Percentiles rank a stretch among this genome's conserved stretches.
Conservation (phyloP, 2,797 vertebrate species). For the Periophthalmus magnuspinnatus region DNA sequence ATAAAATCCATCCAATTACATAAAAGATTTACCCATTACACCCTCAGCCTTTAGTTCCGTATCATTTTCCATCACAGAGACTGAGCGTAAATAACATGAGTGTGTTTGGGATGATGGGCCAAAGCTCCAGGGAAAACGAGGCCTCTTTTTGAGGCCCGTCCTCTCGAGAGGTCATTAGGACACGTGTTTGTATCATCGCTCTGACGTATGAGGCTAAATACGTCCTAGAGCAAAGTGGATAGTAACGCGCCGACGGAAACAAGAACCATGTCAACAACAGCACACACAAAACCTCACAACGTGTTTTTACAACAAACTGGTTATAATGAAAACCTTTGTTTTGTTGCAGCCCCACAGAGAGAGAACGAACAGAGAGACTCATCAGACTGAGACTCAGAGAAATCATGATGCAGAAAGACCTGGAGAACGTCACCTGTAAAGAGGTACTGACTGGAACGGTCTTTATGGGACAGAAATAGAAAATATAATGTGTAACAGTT, state of each 20-base stretch:
- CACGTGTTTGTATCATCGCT: conserved; percentile 56
- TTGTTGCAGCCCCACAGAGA: conserved; percentile 87
- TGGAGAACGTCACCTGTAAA: conserved; percentile 97
- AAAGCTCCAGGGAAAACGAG: conserved; percentile 15
- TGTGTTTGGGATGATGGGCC: neutral
- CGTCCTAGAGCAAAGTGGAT: conserved; percentile 35
- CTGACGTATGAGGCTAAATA: conserved; percentile 51
- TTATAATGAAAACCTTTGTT: conserved; percentile 55
- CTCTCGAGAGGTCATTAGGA: conserved; percentile 61
- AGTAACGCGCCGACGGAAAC: conserved; percentile 41
- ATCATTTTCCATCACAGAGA: conserved; percentile 9
- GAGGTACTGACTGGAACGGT: conserved; percentile 77
- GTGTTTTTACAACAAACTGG: too few species aligned
- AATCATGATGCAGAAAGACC: conserved; percentile 99
- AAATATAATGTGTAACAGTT: too few species aligned
- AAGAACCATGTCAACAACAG: conserved; percentile 36
- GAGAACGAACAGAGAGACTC: conserved; percentile 90
- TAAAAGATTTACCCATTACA: too few species aligned
- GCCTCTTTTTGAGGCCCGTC: conserved; percentile 9
- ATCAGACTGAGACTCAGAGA: conserved; percentile 93
- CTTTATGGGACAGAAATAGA: too few species aligned
- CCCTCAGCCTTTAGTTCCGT: neutral
- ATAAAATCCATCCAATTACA: too few species aligned
- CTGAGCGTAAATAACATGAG: neutral
- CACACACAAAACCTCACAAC: conserved; percentile 43